Conservation (phyloP, 2,888 invertebrate genomes). For the Andrena flavipes region DNA sequence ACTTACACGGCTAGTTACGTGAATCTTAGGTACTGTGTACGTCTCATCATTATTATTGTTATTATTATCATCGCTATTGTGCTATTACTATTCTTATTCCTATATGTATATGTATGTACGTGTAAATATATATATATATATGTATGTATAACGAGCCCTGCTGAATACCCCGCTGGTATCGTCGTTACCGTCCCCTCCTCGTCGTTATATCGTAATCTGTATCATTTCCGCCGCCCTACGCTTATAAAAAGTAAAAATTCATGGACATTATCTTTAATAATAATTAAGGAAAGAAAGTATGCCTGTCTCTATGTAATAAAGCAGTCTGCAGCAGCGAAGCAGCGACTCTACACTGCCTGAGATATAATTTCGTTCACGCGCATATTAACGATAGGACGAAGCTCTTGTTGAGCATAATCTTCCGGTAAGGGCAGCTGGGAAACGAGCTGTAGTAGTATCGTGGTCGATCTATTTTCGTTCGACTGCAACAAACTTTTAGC, state of each 20-base stretch:
- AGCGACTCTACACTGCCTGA: conserved; percentile 31
- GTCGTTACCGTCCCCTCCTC: too few species aligned
- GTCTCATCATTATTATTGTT: conserved; percentile 4
- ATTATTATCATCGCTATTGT: background rate
- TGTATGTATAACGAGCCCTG: too few species aligned
- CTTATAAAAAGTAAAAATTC: conserved; percentile 24
- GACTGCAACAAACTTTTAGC: conserved; percentile 84
- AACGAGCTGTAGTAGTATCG: conserved; percentile 84
- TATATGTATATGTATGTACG: background rate
- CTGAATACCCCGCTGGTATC: background rate
- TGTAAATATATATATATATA: too few species aligned
- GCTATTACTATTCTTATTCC: conserved; percentile 4
- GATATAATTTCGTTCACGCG: conserved; percentile 68
- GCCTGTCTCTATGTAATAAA: background rate
- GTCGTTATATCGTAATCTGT: background rate
- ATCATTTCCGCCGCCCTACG: background rate
- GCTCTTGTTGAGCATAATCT: conserved; percentile 87
- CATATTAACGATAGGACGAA: conserved; percentile 80
- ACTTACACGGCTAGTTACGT: conserved; percentile 10
- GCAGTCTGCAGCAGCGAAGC: too few species aligned
- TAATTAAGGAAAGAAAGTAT: background rate
- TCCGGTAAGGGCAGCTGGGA: conserved; percentile 87
- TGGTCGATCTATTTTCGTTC: conserved; percentile 73
- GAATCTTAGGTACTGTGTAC: conserved; percentile 1
- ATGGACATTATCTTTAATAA: background rate